Conservation (phyloP, 2,113 vertebrate genomes). For the Chionodraco myersi region DNA sequence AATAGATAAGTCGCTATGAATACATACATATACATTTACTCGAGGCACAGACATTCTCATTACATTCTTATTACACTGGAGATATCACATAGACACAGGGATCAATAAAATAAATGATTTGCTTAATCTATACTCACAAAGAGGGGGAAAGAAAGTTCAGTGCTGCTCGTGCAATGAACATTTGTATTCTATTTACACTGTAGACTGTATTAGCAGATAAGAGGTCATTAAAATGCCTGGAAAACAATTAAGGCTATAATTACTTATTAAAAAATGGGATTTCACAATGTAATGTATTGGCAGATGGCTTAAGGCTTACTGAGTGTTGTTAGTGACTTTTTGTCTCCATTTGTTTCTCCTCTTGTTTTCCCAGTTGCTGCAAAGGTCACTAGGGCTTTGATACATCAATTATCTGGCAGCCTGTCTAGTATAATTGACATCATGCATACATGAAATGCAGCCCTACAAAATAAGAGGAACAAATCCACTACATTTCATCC, state of each 20-base stretch:
- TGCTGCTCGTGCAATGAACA: conserved; percentile 2
- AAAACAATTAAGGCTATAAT: conserved; percentile 33
- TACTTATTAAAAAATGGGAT: conserved; percentile 23
- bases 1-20: neutral
- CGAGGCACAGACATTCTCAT: conserved; percentile 4
- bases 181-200: conserved; percentile 24
- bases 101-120: neutral
- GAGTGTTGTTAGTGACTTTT: neutral
- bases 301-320: neutral
- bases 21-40: neutral
- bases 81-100: neutral
- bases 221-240: conserved; percentile 32
- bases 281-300: conserved; percentile 16
- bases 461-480: too few species aligned
- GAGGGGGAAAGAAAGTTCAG: neutral
- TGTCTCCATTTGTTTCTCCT: neutral
- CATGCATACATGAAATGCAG: neutral
- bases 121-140: neutral
- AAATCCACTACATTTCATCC: neutral
- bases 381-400: neutral
- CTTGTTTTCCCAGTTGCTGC: neutral
- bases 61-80: conserved; percentile 1
- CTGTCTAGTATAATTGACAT: neutral
- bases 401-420: neutral
- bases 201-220: conserved; percentile 16